Percentiles rank a stretch among this genome's conserved stretches.
These are phyloP conservation scores for Phainopepla nitens DNA, from an alignment of 2,113 vertebrate species.

Conservation along the genomic window DNA sequence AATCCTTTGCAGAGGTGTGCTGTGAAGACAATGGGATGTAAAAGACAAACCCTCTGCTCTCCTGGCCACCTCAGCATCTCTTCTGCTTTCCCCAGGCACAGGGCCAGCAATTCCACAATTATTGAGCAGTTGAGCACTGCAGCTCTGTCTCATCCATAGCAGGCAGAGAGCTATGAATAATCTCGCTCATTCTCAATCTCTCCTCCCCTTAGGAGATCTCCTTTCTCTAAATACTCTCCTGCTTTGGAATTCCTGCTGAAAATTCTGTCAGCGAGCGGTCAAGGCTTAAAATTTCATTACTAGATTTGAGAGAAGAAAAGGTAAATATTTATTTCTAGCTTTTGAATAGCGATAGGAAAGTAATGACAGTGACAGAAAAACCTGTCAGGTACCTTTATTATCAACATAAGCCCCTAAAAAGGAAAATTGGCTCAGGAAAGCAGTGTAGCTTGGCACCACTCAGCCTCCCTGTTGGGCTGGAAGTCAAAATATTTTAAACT, in stretches of 20 bases:
- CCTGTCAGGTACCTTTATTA: not conserved
- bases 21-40: not conserved
- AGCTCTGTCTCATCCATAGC: not conserved
- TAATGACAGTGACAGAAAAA: not conserved
- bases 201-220: not conserved
- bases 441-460: not conserved
- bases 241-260: not conserved
- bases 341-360: not conserved
- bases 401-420: not conserved
- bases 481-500: not conserved
- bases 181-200: not conserved
- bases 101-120: not conserved
- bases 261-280: not conserved
- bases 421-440: not conserved
- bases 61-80: not conserved
- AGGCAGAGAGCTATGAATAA: not conserved
- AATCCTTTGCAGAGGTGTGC: not conserved
- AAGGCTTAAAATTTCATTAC: constrained; percentile 9
- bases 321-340: constrained; percentile 40
- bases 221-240: not conserved
- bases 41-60: not conserved
- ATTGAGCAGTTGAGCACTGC: not conserved
- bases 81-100: not conserved
- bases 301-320: not conserved
- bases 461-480: not conserved